These are phyloP conservation scores for Verasper variegatus DNA, from an alignment of 2,113 vertebrate genomes.

Conservation along the genomic window DNA sequence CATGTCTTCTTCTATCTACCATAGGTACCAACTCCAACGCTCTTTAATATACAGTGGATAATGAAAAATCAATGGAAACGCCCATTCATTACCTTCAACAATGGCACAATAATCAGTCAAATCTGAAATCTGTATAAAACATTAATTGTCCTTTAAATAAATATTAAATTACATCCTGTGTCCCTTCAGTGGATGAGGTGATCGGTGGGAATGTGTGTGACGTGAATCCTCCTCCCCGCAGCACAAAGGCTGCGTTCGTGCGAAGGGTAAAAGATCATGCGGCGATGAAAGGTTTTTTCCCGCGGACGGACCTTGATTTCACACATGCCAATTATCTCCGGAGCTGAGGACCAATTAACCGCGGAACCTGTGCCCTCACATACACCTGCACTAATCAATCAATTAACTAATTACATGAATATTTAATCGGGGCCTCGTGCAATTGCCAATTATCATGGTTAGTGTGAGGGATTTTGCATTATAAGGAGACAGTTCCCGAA, in stretches of 20 bases:
- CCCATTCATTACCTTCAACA: neutral
- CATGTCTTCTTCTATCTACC: neutral
- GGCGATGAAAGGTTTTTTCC: slow-evolving; percentile 63
- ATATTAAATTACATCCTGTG: slow-evolving; percentile 18
- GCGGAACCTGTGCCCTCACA: slow-evolving; percentile 60
- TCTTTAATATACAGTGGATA: neutral
- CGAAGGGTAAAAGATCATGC: slow-evolving; percentile 54
- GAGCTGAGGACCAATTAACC: slow-evolving; percentile 78
- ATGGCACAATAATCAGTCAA: neutral
- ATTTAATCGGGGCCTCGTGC: slow-evolving; percentile 66
- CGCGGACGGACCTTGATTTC: slow-evolving; percentile 60
- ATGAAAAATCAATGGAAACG: neutral
- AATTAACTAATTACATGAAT: slow-evolving; percentile 80
- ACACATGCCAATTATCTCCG: slow-evolving; percentile 73
- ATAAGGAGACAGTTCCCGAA: slow-evolving; percentile 36
- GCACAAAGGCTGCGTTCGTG: slow-evolving; percentile 33
- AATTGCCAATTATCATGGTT: slow-evolving; percentile 73
- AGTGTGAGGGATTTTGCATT: slow-evolving; percentile 30
- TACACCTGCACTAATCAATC: slow-evolving; percentile 78
- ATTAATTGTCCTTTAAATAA: slow-evolving; percentile 39
- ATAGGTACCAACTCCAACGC: neutral
- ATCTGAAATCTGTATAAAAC: slow-evolving; percentile 13
- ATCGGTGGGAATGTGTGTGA: slow-evolving; percentile 41
- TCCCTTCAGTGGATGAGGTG: slow-evolving; percentile 13
- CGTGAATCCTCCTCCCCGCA: slow-evolving; percentile 15